Evolutionary conservation across 2,113 vertebrate genomes (phyloP).

Genomic region (Pampusana beccarii): DNA sequence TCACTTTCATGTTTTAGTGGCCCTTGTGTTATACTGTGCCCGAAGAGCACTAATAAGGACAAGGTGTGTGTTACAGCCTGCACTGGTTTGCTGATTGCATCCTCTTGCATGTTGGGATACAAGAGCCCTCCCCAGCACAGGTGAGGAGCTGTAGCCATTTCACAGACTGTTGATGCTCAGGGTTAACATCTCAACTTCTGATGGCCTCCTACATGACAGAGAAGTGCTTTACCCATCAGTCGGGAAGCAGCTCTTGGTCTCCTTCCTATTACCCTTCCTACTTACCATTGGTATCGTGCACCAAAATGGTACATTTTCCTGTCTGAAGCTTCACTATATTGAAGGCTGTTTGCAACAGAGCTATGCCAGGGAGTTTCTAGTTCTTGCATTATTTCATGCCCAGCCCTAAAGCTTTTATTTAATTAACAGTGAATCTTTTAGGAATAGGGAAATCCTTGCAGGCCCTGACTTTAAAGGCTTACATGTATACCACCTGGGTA

Average conservation of each 20-base stretch:
- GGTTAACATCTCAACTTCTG: not conserved
- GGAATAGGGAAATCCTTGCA: not conserved
- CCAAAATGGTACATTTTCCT: not conserved
- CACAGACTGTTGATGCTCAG: not conserved
- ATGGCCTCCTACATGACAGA: not conserved
- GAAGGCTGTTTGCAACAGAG: not conserved
- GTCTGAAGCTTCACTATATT: not conserved
- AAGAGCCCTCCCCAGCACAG: not conserved
- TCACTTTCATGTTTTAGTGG: not conserved
- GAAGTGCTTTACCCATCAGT: not conserved
- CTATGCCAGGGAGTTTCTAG: not conserved
- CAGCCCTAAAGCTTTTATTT: not conserved
- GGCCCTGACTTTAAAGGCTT: not conserved
- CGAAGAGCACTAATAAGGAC: not conserved
- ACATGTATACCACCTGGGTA: not conserved
- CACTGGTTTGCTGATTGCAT: not conserved
- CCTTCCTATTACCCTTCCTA: not conserved
- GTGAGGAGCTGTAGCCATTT: not conserved
- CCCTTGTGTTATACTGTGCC: not conserved
- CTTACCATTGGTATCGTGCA: fast-evolving
- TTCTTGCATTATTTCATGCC: not conserved
- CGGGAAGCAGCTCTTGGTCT: not conserved
- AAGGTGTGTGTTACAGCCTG: not conserved
- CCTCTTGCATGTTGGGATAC: fast-evolving
- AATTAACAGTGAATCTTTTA: not conserved